Conservation (phyloP, 2,888 invertebrate species). For the Melipona beecheii region DNA sequence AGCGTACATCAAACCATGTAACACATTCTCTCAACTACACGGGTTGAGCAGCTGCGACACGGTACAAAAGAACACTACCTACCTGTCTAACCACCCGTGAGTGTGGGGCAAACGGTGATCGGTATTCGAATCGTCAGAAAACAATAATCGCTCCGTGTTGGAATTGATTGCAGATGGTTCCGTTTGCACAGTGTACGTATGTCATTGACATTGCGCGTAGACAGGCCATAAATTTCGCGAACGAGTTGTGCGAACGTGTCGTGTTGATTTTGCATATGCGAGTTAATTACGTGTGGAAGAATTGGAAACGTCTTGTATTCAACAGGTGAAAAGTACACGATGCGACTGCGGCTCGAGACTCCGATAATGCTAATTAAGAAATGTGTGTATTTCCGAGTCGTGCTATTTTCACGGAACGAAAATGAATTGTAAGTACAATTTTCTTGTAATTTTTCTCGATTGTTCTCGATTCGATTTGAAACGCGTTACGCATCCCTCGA, state of each 20-base stretch:
- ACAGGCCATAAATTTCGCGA: neutral
- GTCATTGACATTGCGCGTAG: neutral
- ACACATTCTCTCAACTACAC: constrained; percentile 46
- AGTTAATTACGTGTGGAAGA: neutral
- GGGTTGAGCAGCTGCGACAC: constrained; percentile 35
- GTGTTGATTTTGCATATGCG: neutral
- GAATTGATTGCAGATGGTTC: neutral
- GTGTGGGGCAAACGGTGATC: constrained; percentile 19
- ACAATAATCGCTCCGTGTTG: constrained; percentile 26
- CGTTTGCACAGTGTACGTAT: neutral
- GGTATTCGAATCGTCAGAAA: constrained; percentile 26
- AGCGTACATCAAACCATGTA: constrained; percentile 57
- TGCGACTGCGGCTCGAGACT: neutral
- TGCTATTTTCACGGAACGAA: neutral
- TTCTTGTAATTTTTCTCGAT: neutral
- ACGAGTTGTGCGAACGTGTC: neutral
- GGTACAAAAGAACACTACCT: constrained; percentile 35
- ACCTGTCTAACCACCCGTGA: constrained; percentile 28
- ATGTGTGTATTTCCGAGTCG: neutral
- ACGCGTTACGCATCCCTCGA: neutral
- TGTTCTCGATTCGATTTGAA: neutral
- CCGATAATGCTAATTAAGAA: neutral
- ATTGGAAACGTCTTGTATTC: neutral
- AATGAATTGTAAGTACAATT: neutral
- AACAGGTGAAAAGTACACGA: neutral